phyloP scores from a whole-genome alignment of 2,113 vertebrate genomes.

The Eurystomus gularis region DNA sequence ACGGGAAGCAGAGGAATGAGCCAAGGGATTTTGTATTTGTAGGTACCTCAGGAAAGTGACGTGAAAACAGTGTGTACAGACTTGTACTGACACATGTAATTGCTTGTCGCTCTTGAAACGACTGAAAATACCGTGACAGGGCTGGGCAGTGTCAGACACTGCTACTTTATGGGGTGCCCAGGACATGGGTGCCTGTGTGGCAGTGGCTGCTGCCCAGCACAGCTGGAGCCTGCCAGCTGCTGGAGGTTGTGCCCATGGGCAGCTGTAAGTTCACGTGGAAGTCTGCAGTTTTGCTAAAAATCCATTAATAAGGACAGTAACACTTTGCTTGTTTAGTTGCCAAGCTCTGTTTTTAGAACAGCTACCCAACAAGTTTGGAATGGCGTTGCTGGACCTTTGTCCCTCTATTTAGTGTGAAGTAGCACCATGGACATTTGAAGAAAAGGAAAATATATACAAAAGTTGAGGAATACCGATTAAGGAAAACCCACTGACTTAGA shows the following conservation, averaged over 20 bases:
- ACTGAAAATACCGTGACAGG: neutral
- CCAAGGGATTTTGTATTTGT: neutral
- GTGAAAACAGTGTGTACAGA: neutral
- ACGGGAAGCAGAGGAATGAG: neutral
- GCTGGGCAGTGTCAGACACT: neutral
- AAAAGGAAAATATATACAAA: neutral
- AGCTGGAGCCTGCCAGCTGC: neutral
- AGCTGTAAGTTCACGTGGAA: neutral
- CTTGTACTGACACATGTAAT: neutral
- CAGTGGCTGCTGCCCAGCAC: neutral
- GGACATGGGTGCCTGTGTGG: neutral
- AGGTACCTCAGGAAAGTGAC: neutral
- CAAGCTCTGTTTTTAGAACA: neutral
- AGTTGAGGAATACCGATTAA: neutral
- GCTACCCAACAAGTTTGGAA: neutral
- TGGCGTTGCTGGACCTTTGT: neutral
- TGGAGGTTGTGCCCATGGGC: neutral
- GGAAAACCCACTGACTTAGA: neutral
- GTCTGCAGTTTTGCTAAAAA: neutral
- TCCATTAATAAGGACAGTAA: neutral
- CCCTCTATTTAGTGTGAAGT: neutral
- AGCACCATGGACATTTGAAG: neutral
- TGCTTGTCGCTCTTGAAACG: neutral
- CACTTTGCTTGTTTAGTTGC: neutral
- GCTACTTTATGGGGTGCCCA: accelerated